Evolutionary conservation across 2,113 vertebrate genomes (phyloP).

Genomic region (Colaptes auratus): DNA sequence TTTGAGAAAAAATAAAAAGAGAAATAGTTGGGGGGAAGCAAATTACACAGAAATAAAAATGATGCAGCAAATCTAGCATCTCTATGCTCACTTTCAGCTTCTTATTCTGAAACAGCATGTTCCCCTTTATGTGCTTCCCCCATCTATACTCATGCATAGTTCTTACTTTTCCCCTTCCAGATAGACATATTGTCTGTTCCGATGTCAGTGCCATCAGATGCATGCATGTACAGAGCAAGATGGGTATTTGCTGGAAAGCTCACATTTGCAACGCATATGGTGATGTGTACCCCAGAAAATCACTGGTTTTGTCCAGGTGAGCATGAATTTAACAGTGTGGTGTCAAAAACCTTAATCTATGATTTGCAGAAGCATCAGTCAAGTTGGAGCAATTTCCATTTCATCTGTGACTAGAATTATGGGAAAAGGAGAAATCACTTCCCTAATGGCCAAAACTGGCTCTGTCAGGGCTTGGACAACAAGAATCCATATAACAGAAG

Average conservation of each 20-base stretch:
- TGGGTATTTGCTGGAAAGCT: not conserved
- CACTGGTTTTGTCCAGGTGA: not conserved
- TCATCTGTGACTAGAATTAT: not conserved
- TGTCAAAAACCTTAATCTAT: not conserved
- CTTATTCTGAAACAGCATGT: not conserved
- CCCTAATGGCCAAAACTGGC: not conserved
- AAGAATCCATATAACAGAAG: not conserved
- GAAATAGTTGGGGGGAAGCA: not conserved
- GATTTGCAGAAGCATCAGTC: not conserved
- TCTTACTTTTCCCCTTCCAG: not conserved
- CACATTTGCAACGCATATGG: not conserved
- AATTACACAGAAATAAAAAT: not conserved
- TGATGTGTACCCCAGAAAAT: not conserved
- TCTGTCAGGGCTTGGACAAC: not conserved
- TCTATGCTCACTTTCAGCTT: not conserved
- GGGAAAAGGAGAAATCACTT: not conserved
- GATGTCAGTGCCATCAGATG: not conserved
- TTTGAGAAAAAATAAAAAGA: not conserved
- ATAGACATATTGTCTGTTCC: not conserved
- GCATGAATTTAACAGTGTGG: not conserved
- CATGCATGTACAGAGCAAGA: not conserved
- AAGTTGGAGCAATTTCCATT: not conserved
- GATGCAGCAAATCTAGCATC: not conserved
- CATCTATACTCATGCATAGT: not conserved
- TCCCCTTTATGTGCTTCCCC: not conserved